Evolutionary conservation across 2,113 vertebrate species (phyloP), one percentile per base, ranked within the genome.

Genomic region (Urocitellus parryii): DNA sequence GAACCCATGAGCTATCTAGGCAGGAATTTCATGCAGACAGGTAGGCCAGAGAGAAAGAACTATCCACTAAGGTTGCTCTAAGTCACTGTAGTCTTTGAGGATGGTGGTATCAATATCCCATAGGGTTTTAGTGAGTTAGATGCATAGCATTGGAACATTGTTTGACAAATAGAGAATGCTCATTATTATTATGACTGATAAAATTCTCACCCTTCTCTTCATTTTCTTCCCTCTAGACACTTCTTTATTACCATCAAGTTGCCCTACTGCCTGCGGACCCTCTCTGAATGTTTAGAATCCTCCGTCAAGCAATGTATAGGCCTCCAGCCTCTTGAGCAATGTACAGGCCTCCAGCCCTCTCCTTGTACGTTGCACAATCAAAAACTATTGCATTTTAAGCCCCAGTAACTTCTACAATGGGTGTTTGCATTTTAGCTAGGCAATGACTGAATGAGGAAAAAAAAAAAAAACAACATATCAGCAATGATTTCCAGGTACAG

Each of bases 251-350:
- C 1, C 3, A n/a, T 1, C 17, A 61, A 34, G 16, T 56, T 56
- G 11, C 32, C 9, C 22, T 39, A 3, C 2, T 56, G 61, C 8
- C 34, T 0, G 0, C 13, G 37, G 4, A 4, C 7, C 3, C 2
- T 37, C 12, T 4, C 29, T 29, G 8, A 39, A 39, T 24, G n/a
- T 67, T 77, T 39, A n/a, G 9, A 3, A 24, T 11, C 2, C 37
- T 65, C 27, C 32, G 39, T 32, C 25, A 29, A 39, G 32, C 0
- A 0, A 2, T 4, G 1, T 7, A 51, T 12, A 45, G 45, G 48
- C 48, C 48, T 51, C 37, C 76, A 65, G 14, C 0, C 20, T 51
- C 48, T 51, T 51, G 48, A 51, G 12, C 48, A 53, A 53, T 53
- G 51, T 53, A 53, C 3, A 17, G 16, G 22, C 25, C 18, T 68